These are phyloP conservation scores for Drosophila kanapiae DNA, from an alignment of 1,140 invertebrate species.

Conservation along the genomic window DNA sequence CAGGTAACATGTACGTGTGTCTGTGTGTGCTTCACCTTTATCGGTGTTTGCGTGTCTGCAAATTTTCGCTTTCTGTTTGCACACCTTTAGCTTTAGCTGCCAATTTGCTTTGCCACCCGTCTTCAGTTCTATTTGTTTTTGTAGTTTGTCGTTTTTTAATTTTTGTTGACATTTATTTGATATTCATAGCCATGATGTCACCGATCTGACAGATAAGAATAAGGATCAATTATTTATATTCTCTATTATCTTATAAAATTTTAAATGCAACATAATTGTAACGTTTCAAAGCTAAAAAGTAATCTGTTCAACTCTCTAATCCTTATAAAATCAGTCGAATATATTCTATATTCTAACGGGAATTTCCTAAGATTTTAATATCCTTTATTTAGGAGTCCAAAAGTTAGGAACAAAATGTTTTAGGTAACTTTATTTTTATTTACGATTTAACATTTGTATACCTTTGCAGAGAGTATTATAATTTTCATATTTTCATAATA, in stretches of 20 bases:
- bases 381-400: no score
- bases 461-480: no score
- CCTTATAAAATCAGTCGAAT: no score
- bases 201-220: neutral
- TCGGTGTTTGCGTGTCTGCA: slow-evolving; percentile 15
- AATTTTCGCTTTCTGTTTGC: slow-evolving; percentile 31
- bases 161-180: slow-evolving; percentile 16
- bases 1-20: slow-evolving; percentile 31
- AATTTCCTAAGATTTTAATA: no score
- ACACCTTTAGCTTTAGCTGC: slow-evolving; percentile 17
- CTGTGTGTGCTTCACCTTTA: slow-evolving; percentile 14
- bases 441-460: no score
- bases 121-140: slow-evolving; percentile 25
- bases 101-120: slow-evolving; percentile 31
- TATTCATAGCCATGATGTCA: slow-evolving; percentile 29
- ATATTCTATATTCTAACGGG: no score
- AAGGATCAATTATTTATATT: neutral
- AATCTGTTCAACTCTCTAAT: neutral
- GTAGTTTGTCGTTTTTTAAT: slow-evolving; percentile 2
- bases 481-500: no score
- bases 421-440: no score
- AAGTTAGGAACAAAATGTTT: no score
- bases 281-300: neutral
- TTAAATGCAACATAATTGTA: neutral
- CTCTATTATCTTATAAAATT: neutral